Percentiles rank a stretch among this genome's conserved stretches.
These are phyloP conservation scores for Gephyroberyx darwinii DNA, from an alignment of 2,797 vertebrate genomes.

Conservation along the genomic window DNA sequence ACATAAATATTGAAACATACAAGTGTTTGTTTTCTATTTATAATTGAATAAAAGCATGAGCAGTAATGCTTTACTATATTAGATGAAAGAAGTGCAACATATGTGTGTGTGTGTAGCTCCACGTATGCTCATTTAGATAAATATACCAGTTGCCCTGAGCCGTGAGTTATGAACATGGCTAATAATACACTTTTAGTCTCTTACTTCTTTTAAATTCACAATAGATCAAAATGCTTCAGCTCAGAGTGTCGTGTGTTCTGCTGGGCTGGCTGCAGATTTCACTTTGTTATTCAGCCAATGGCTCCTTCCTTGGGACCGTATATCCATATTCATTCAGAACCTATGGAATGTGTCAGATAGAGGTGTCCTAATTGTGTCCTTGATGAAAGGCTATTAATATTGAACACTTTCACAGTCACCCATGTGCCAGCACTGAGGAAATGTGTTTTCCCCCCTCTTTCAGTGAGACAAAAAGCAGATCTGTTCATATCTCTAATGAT, in stretches of 20 bases:
- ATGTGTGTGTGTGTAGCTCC: conserved; percentile 41
- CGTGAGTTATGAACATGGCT: conserved; percentile 72
- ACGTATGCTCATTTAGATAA: conserved; percentile 76
- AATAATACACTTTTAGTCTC: conserved; percentile 69
- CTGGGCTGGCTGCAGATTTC: conserved; percentile 58
- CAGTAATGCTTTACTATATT: conserved; percentile 6
- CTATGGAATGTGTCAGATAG: conserved; percentile 85
- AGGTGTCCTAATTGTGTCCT: conserved; percentile 89
- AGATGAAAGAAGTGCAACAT: conserved; percentile 37
- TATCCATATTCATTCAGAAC: conserved; percentile 83
- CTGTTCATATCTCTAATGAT: conserved; percentile 86
- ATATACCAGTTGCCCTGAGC: conserved; percentile 76
- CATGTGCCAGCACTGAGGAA: conserved; percentile 66
- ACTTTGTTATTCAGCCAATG: conserved; percentile 78
- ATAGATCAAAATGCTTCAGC: conserved; percentile 71
- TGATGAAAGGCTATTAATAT: conserved; percentile 88
- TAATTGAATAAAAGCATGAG: conserved; percentile 4
- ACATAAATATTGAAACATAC: conserved; percentile 21
- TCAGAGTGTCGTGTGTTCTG: conserved; percentile 67
- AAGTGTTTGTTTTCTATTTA: conserved; percentile 21
- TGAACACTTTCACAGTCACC: conserved; percentile 80
- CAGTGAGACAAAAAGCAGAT: conserved; percentile 80
- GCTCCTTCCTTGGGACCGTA: conserved; percentile 75
- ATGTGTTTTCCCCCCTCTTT: conserved; percentile 65
- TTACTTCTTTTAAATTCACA: conserved; percentile 71